Base-by-base conservation (phyloP, 2,113 vertebrate species). In the Serranochromis macrocephalus region DNA sequence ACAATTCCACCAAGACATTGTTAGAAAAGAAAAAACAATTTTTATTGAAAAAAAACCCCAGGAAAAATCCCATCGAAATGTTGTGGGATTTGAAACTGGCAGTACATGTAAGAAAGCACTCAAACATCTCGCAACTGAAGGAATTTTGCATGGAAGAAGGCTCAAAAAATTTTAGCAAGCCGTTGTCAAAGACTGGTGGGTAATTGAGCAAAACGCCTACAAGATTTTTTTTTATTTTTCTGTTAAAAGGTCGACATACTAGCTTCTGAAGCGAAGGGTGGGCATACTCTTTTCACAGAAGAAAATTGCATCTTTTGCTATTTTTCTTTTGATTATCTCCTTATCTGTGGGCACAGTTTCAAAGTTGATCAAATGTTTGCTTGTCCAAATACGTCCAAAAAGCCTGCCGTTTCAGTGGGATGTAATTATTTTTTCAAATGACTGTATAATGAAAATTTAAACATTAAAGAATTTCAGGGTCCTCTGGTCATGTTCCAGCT, bases 191-290 rank as follows among this genome's bases (percentile, higher is more conserved):
- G 45, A n/a, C 29, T 78, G 73, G 73, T 78, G 7, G 73, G 26
- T 78, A 78, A 78, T 33, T 78, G 73, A 51, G 26, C 45, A 78
- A n/a, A 49, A 51, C 73, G 73, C 73, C 73, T 78, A 78, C 73
- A 78, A 51, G 73, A 78, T 33, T 51, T 49, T 31, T 4, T 45
- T 29, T 31, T n/a, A 19, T 29, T 78, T 78, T 49, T n/a, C 17
- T 78, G 26, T 3, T 51, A 51, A 78, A 78, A 78, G 73, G 73
- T 78, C 17, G 7, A 51, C 26, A 33, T 78, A n/a, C 45, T 51
- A 78, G 73, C 45, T 78, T 51, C 45, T 78, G 45, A 78, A 49
- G 45, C 9, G 17, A 78, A 78, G 73, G 73, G 17, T 51, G 73
- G 26, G 73, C 45, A 51, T 51, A 33, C 45, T 51, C 26, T 78